phyloP scores from a whole-genome alignment of 92 coral and sea anemone genomes.

The Epizoanthus ramosus region DNA sequence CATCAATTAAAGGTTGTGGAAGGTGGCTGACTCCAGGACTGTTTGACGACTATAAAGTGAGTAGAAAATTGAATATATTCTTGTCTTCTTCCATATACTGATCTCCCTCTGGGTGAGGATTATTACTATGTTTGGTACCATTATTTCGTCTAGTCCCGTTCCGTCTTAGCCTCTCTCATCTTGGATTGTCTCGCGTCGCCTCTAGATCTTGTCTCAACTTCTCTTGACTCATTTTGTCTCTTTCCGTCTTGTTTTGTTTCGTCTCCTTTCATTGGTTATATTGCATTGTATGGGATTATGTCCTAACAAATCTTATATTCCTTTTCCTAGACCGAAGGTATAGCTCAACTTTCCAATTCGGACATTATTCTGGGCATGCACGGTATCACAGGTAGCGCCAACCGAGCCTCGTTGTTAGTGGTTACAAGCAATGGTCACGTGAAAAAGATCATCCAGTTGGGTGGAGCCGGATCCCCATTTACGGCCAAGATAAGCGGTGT shows the following conservation, averaged over 20 bases:
- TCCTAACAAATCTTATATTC: neutral
- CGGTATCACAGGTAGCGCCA: constrained; percentile 77
- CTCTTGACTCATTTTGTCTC: no score
- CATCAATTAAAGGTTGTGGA: constrained; percentile 76
- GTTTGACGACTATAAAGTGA: constrained; percentile 91
- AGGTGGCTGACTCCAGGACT: constrained; percentile 94
- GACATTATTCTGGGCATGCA: constrained; percentile 91
- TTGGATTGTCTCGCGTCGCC: no score
- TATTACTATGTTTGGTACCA: no score
- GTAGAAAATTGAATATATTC: neutral
- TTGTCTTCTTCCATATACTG: no score
- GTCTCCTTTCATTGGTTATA: no score
- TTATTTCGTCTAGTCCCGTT: no score
- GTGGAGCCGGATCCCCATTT: constrained; percentile 68
- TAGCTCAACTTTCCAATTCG: constrained; percentile 69
- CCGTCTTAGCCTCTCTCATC: no score
- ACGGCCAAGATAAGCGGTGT: constrained; percentile 84
- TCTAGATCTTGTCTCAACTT: no score
- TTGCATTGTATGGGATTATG: no score
- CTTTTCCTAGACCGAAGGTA: constrained; percentile 55
- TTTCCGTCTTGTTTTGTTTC: no score
- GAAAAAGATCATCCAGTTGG: constrained; percentile 81
- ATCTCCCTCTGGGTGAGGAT: no score
- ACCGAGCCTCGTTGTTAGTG: constrained; percentile 80
- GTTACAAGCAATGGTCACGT: constrained; percentile 63